Conservation (phyloP, 2,113 vertebrate species). For the Dromiciops gliroides region DNA sequence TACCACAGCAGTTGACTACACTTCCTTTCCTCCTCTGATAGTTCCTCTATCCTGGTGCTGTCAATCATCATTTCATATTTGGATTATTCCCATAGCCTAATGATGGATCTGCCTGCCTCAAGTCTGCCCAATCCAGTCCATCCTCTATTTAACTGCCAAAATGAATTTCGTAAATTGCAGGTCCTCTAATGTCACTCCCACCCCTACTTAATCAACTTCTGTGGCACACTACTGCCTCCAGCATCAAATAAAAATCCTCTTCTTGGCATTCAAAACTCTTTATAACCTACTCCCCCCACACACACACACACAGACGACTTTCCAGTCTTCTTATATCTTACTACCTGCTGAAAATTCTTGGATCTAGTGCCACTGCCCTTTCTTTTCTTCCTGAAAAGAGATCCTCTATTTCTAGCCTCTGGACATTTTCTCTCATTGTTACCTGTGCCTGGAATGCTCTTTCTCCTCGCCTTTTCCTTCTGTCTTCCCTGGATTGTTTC, state of each 20-base stretch:
- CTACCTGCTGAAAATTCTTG: not conserved
- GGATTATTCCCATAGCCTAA: not conserved
- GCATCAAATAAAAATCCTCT: not conserved
- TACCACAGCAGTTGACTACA: not conserved
- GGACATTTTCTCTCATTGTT: not conserved
- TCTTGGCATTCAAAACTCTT: not conserved
- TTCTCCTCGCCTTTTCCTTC: not conserved
- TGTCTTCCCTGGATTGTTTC: not conserved
- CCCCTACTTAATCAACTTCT: not conserved
- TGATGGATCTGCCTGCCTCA: too few relatives aligned
- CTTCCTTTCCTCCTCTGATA: not conserved
- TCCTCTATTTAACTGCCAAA: not conserved
- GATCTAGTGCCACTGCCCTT: fast-evolving
- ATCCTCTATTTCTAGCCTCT: not conserved
- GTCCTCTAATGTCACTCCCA: too few relatives aligned
- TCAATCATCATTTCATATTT: not conserved
- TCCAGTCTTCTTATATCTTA: too few relatives aligned
- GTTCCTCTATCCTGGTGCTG: not conserved
- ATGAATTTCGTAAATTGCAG: not conserved
- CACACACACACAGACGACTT: too few relatives aligned
- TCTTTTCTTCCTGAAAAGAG: not conserved
- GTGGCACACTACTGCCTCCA: not conserved
- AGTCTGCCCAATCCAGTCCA: not conserved
- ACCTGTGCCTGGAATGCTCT: not conserved
- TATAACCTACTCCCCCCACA: not conserved